phyloP scores from a whole-genome alignment of 2,888 invertebrate genomes.

The Cistogaster globosa region DNA sequence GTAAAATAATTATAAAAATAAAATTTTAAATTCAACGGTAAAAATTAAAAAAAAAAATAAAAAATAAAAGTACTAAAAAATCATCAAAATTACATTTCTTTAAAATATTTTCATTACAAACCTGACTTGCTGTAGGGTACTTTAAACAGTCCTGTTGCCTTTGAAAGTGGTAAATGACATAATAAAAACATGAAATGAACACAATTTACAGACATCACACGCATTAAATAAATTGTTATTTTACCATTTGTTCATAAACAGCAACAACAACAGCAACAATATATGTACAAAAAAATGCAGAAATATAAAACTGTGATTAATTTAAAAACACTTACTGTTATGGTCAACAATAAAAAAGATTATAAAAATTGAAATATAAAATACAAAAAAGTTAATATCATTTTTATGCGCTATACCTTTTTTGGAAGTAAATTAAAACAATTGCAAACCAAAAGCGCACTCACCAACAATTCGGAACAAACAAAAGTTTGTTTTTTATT shows the following conservation, averaged over 20 bases:
- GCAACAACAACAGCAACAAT: not conserved
- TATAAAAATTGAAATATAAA: not conserved
- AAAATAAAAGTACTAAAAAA: too few species aligned
- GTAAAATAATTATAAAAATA: too few species aligned
- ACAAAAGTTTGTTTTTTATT: not conserved
- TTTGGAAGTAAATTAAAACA: slow-evolving; percentile 34
- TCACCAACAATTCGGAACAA: slow-evolving; percentile 29
- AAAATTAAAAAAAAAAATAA: too few species aligned
- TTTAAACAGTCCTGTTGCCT: not conserved
- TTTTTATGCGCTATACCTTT: slow-evolving; percentile 34
- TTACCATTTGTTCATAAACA: slow-evolving; percentile 13
- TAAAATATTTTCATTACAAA: not conserved
- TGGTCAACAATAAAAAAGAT: slow-evolving; percentile 56
- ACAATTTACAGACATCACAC: not conserved
- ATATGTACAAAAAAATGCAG: slow-evolving; percentile 10
- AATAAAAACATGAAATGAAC: not conserved
- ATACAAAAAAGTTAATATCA: slow-evolving; percentile 3
- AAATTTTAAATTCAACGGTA: too few species aligned
- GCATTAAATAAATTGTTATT: not conserved
- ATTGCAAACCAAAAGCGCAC: slow-evolving; percentile 28
- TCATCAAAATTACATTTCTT: too few species aligned
- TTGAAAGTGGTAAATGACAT: not conserved
- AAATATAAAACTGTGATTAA: slow-evolving; percentile 45
- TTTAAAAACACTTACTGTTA: slow-evolving; percentile 50
- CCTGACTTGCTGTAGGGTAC: not conserved